Percentiles rank a stretch among this genome's conserved stretches.
Conservation (phyloP, 2,888 invertebrate species). For the Noctua fimbriata region DNA sequence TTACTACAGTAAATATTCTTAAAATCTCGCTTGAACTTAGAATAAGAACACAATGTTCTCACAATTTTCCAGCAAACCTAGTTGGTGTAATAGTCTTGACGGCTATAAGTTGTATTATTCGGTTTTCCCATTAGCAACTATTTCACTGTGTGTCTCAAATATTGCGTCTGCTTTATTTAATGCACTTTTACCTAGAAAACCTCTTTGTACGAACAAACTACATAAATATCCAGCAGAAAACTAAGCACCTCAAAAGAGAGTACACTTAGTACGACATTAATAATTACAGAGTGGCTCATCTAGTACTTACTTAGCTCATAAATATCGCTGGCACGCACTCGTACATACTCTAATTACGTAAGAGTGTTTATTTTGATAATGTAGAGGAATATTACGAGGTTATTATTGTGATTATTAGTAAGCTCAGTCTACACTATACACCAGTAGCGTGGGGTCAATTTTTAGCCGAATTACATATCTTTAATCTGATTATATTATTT, state of each 20-base stretch:
- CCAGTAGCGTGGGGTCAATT: too few relatives aligned
- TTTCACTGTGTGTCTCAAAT: background rate
- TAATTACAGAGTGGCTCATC: constrained; percentile 29
- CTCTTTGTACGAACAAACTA: background rate
- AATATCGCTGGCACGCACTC: constrained; percentile 36
- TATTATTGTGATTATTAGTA: constrained; percentile 28
- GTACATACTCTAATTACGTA: constrained; percentile 47
- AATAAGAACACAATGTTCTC: too few relatives aligned
- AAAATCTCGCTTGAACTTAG: background rate
- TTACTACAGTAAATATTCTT: too few relatives aligned
- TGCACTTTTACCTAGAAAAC: background rate
- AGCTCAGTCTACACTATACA: background rate
- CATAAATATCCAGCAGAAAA: background rate
- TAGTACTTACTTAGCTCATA: constrained; percentile 27
- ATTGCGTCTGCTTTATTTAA: background rate
- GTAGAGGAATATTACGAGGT: constrained; percentile 9
- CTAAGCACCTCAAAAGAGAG: background rate
- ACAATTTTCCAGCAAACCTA: too few relatives aligned
- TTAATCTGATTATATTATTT: too few relatives aligned
- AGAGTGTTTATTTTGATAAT: constrained; percentile 48
- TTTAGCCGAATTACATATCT: too few relatives aligned
- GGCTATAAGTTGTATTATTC: background rate
- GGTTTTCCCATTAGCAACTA: background rate
- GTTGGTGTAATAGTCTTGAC: background rate
- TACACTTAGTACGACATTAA: constrained; percentile 20